Evolutionary conservation across 2,113 vertebrate species (phyloP), one percentile per base, ranked within the genome.

Genomic region (Oncorhynchus kisutch): DNA sequence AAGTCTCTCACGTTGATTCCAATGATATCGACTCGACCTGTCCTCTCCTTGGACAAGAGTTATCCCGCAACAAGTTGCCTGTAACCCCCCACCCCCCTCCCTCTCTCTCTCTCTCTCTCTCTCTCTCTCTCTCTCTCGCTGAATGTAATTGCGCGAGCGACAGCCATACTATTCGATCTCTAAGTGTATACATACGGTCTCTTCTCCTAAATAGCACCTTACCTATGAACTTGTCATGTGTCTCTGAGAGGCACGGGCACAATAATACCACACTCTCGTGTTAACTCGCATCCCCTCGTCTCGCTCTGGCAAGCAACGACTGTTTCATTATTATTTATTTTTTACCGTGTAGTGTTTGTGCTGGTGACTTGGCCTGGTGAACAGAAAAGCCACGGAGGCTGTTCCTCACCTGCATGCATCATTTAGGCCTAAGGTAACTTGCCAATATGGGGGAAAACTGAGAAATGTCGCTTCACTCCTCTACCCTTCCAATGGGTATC

Each of bases 261-360:
- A 73, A 18, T 78, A 83, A 83, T 59, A 72, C 75, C 25, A 25
- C 88, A 81, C 75, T 78, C 81, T 81, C 76, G 83, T 68, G 70
- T 82, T 87, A 12, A 57, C 80, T 78, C 79, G 73, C 69, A 76
- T 81, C 71, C 76, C n/a, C 66, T 76, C 80, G 72, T 39, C 60
- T 73, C 78, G 81, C 77, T 82, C 71, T 54, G 70, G 72, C 51
- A 70, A 74, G 70, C 75, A 79, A 67, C 81, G 64, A 75, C 62
- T 78, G 71, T 81, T 81, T 54, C 2, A 1, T 27, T 2, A 0
- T 27, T 27, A 0, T 27, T 27, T 3, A 0, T 27, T 27, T 27
- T 14, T 83, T 72, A 59, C 71, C 80, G 78, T 80, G 45, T 72
- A 66, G 72, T 77, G 75, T 75, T 84, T 75, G 73, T 67, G 71